Base-by-base conservation (phyloP, 2,888 invertebrate species). In the Therioaphis trifolii region DNA sequence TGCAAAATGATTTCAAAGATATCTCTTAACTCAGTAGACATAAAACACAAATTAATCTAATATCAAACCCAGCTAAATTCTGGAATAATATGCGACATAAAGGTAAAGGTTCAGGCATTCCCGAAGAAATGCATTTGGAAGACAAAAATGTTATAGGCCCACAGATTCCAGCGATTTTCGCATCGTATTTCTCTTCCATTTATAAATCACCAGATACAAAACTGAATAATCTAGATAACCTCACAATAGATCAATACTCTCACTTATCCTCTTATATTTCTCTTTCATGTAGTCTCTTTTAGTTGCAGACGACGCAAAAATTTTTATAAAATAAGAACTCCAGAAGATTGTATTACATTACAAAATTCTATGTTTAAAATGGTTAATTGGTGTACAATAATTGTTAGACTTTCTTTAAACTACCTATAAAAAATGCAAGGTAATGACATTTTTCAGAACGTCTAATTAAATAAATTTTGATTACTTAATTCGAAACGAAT, bases 341-440 rank as follows among this genome's bases (percentile, higher is more conserved):
- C 7, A 49, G 24, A 46, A 46, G 46, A 71, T 29, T 46, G 15
- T 71, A 46, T 71, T 71, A 18, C 15, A 71, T 46, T 49, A 9
- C 24, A 24, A 71, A 71, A 49, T 24, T 46, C 24, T 24, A 12
- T 71, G 27, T 46, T 1, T 5, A 27, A 49, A 71, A 12, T 55
- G 55, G 55, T 74, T 35, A 35, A 74, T 21, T 74, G 55, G 55
- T 55, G 55, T 74, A 74, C 5, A 46, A n/a, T n/a, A n/a, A n/a
- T 71, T 0, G 71, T 46, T 71, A 14, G 24, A 71, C 49, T 49
- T 14, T 46, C 14, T 49, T 49, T 46, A 71, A 71, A 49, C 24
- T 46, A n/a, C n/a, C n/a, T n/a, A 15, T 27, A 71, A 71, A n/a
- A n/a, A n/a, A n/a, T n/a, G n/a, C n/a, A n/a, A n/a, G n/a, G n/a